Base-by-base conservation (phyloP, 2,888 invertebrate species). In the Epinotia brunnichana region DNA sequence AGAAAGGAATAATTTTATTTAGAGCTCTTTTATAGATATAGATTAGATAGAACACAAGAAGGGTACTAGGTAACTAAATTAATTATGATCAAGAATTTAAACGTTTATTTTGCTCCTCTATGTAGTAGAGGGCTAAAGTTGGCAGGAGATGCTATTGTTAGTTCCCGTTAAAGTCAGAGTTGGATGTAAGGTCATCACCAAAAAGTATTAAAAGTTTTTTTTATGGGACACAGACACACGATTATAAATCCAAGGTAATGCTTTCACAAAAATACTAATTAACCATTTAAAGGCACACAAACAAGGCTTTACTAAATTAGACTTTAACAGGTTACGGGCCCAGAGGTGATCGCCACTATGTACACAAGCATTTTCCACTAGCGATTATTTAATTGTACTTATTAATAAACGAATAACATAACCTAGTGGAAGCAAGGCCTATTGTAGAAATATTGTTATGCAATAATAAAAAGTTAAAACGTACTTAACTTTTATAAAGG, bases 401-500 rank as follows among this genome's bases (percentile, higher is more conserved):
- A n/a, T 48, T 48, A 48, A n/a, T 57, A 29, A 35, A 24, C 5
- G 17, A 59, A 39, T 17, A 59, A 17, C 10, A 10, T 2, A 7
- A 19, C 4, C 39, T 39, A 54, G 64, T 64, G 64, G 39, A 39
- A 15, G 24, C n/a, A 3, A 19, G 10, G 17, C 48, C 51, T 39
- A 39, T 24, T n/a, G 41, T 21, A 41, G 19, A 44, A 44, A 44
- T 41, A 4, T 48, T 48, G 10, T 29, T 24, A 48, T 24, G 17
- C 29, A 29, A 51, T 29, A 29, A 24, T 24, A 48, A 62, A 62
- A 44, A 29, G 17, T 17, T 17, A 9, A 5, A 35, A n/a, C 0
- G 7, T 64, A 64, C 64, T 64, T 54, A 35, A 0, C 9, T 35
- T n/a, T 24, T 41, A 39, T 56, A 67, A 56, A 67, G 35, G 67